These are phyloP conservation scores for Zaprionus tsacasi DNA, from an alignment of 1,140 invertebrate genomes.

Conservation along the genomic window DNA sequence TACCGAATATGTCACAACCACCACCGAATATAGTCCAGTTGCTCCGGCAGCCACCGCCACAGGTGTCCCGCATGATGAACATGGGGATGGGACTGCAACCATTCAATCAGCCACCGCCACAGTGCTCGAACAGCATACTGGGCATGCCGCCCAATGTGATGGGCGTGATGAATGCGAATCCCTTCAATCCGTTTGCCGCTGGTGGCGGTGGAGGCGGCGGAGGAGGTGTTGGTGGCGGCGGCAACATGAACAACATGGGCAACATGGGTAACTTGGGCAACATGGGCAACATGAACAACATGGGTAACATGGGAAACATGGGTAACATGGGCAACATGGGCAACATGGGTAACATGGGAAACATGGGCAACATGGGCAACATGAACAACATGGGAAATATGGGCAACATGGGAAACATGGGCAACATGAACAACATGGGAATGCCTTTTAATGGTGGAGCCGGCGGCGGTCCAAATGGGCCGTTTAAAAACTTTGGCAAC, in stretches of 20 bases:
- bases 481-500: conserved; percentile 56
- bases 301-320: conserved; percentile 7
- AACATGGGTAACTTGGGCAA: conserved; percentile 19
- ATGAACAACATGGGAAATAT: conserved; percentile 22
- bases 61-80: conserved; percentile 45
- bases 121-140: conserved; percentile 43
- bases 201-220: background rate
- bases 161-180: conserved; percentile 84
- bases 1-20: conserved; percentile 66
- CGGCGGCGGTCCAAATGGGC: conserved; percentile 18
- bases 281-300: conserved; percentile 14
- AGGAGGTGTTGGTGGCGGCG: background rate
- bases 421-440: conserved; percentile 42
- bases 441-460: conserved; percentile 42
- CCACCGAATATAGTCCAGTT: conserved; percentile 67
- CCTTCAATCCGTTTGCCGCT: conserved; percentile 84
- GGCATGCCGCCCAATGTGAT: conserved; percentile 56
- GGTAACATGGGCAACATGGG: conserved; percentile 23
- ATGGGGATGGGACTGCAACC: conserved; percentile 62
- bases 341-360: conserved; percentile 14
- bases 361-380: conserved; percentile 18
- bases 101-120: conserved; percentile 76
- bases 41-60: conserved; percentile 70
- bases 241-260: conserved; percentile 11
- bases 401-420: conserved; percentile 24